Percentiles rank a stretch among this genome's conserved stretches.
These are phyloP conservation scores for Ceyx melanurus DNA, from an alignment of 2,113 vertebrate species.

Conservation along the genomic window DNA sequence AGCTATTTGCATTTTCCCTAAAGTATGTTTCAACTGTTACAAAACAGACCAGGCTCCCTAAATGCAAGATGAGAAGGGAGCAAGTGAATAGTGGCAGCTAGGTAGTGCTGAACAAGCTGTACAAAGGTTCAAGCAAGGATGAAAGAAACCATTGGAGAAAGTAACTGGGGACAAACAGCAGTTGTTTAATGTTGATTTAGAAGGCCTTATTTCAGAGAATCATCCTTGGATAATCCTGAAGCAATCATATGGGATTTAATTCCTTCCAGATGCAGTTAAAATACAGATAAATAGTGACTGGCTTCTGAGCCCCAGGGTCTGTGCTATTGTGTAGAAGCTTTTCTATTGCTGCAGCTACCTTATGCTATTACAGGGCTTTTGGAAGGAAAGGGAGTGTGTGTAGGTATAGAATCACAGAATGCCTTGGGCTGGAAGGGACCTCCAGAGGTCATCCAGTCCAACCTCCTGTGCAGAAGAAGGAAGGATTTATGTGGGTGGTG, in stretches of 20 bases:
- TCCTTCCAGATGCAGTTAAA: neutral
- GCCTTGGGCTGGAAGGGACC: no score
- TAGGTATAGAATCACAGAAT: neutral
- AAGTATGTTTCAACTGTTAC: neutral
- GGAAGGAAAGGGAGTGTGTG: neutral
- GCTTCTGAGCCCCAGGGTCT: neutral
- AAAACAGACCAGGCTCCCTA: neutral
- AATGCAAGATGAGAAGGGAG: neutral
- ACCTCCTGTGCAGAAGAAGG: neutral
- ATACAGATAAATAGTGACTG: neutral
- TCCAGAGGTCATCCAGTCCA: no score
- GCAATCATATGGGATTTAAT: neutral
- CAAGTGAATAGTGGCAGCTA: no score
- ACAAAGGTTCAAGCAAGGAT: neutral
- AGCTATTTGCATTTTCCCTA: neutral
- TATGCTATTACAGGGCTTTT: neutral
- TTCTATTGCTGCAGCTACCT: neutral
- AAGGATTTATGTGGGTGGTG: neutral
- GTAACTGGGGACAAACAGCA: neutral
- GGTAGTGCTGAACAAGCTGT: neutral
- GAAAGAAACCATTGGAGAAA: neutral
- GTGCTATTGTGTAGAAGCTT: neutral
- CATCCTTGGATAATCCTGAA: neutral
- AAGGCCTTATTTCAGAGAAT: neutral
- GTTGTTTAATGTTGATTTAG: neutral